Base-by-base conservation (phyloP, 2,888 invertebrate genomes). In the Amiota minor region DNA sequence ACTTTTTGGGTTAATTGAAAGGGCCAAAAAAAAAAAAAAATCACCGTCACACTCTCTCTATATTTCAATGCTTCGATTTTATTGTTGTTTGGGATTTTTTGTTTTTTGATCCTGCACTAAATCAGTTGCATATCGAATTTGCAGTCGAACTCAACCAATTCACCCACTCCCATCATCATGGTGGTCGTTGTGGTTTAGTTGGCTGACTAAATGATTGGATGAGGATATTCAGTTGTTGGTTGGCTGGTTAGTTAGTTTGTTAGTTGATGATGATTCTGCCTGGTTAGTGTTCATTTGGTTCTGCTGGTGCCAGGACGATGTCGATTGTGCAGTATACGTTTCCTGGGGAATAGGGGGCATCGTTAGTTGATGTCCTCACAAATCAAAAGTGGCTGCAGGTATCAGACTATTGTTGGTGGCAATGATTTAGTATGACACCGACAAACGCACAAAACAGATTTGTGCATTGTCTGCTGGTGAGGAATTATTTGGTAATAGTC, bases 331-430 rank as follows among this genome's bases (percentile, higher is more conserved):
- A 53, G 53, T 8, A 12, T 53, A 11, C 1, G 12, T 53, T 53
- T 12, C 53, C 53, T 53, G 8, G 53, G 14, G 53, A n/a, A n/a
- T 53, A n/a, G 53, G 11, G 45, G 35, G 1, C 35, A 62, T 65
- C 35, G 67, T 14, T 35, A 35, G 35, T 68, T 68, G 67, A 50
- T 35, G 67, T 35, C 50, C 53, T 50, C 53, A 53, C 67, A 68
- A 68, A 68, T 68, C 50, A 68, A 68, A 50, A 68, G 50, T 53
- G 50, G 53, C 67, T 18, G 23, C 46, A 50, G 14, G 47, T 12
- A 14, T 35, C 47, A 14, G 62, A 65, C 47, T 16, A 18, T 47
- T 49, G 65, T 47, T 47, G 65, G 65, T 49, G 47, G 65, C 20
- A 9, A 62, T 59, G 9, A 59, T 59, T n/a, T 11, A 18, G 56